A percentile compares a stretch with the other conserved stretches of the same genome.
Conservation (phyloP, 2,888 invertebrate genomes). For the Scaptomyza parva region DNA sequence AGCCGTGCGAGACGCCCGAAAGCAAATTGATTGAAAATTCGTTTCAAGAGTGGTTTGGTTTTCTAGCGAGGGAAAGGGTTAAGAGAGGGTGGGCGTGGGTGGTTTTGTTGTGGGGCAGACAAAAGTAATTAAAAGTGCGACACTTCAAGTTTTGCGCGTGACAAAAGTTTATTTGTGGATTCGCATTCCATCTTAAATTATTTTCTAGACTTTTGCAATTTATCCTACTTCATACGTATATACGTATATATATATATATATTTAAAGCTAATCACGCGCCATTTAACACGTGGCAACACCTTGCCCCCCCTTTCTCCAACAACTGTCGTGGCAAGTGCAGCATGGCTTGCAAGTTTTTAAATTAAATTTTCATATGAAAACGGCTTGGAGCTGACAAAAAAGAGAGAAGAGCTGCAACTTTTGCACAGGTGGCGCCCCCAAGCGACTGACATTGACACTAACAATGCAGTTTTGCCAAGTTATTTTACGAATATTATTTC, state of each 20-base stretch:
- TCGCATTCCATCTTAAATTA: slow-evolving; percentile 17
- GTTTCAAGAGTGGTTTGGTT: slow-evolving; percentile 2
- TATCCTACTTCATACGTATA: background rate
- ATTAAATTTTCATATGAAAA: slow-evolving; percentile 71
- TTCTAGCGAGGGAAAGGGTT: slow-evolving; percentile 6
- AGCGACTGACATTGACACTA: slow-evolving; percentile 66
- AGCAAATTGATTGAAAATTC: slow-evolving; percentile 77
- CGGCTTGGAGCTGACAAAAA: slow-evolving; percentile 7
- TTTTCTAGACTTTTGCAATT: slow-evolving; percentile 25
- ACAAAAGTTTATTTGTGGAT: slow-evolving; percentile 69
- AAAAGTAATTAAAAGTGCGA: slow-evolving; percentile 78
- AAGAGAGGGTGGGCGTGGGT: no score
- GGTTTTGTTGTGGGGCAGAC: slow-evolving; percentile 51
- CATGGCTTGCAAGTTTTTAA: slow-evolving; percentile 58
- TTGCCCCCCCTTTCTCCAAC: background rate
- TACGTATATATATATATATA: slow-evolving; percentile 37
- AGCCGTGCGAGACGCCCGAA: slow-evolving; percentile 44
- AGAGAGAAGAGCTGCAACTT: slow-evolving; percentile 27
- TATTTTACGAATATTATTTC: slow-evolving; percentile 35
- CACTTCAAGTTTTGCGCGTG: slow-evolving; percentile 72
- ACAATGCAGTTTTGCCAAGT: slow-evolving; percentile 60
- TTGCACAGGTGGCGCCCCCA: slow-evolving; percentile 56
- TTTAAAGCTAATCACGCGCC: slow-evolving; percentile 59
- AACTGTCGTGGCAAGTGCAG: slow-evolving; percentile 2
- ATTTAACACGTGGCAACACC: slow-evolving; percentile 50